Evolutionary conservation across 2,888 invertebrate species (phyloP), one percentile per base, ranked within the genome.

Genomic region (Morinoia aosen): DNA sequence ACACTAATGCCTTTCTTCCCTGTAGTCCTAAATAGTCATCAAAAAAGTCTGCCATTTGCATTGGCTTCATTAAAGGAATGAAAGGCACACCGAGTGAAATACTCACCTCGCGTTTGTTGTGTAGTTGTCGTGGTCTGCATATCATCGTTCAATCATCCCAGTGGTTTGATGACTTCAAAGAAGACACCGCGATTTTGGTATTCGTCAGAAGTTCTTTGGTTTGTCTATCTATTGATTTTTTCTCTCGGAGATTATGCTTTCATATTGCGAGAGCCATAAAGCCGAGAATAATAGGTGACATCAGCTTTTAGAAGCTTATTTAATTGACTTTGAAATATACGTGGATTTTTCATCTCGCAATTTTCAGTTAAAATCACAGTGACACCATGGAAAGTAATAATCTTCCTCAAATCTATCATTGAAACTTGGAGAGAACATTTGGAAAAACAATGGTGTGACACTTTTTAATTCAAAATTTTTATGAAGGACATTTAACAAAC

Each of bases 51-150:
- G 88, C 39, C 88, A 39, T 33, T 88, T 90, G 90, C 48, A 90
- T 90, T 90, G 90, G 90, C 90, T 90, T 90, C 90, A 90, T 90
- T 48, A 90, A 90, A 90, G 16, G 39, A 90, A 90, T 90, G 90
- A 14, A 40, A 90, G 12, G 90, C 48, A 16, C 12, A 10, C 48
- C 12, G 19, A 90, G 90, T 39, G 40, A 90, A 90, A 90, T 90
- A 40, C 4, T 40, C 40, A 0, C 40, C 48, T 19, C 16, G 90
- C 11, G 12, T 39, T 40, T 90, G 40, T 90, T 90, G 12, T 90
- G 12, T 90, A 48, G 90, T 40, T 90, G 48, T 40, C 12, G n/a
- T 39, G 40, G 40, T 90, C 48, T 48, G 48, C 14, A 14, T 90
- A 90, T 90, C 90, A 90, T 90, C 90, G 40, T 33, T 90, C 90